Base-by-base conservation (phyloP, 2,797 vertebrate species). In the Varecia variegata region DNA sequence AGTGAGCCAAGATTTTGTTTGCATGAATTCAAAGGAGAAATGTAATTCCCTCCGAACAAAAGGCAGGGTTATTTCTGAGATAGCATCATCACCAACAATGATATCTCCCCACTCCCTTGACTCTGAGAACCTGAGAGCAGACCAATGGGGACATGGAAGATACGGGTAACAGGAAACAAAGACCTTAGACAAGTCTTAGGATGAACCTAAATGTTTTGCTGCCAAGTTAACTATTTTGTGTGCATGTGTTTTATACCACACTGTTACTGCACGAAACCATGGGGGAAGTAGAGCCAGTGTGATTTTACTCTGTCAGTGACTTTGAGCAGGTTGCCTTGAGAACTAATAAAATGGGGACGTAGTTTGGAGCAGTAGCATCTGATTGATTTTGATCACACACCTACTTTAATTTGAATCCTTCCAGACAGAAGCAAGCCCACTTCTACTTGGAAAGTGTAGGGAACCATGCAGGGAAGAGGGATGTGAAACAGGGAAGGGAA, bases 1-100 rank as follows among this genome's bases (percentile, higher is more conserved):
- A 92, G 23, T 27, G 70, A 86, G 68, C 35, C 45, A 68, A 65
- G 67, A 58, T 85, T 97, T 97, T 73, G 79, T 90, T 94, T 96
- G 50, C 9, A 45, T 74, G 43, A 84, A 90, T 91, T 83, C 71
- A 70, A 40, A 88, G 23, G 60, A 92, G 32, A 67, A 77, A 74
- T 67, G 21, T 43, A 43, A 73, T 74, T 67, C 27, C 52, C 38
- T 52, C 18, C 25, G 71, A 74, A 74, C 30, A 43, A 76, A 60
- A n/a, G 6, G 15, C 71, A 60, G 40, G 4, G 21, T 54, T 74
- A n/a, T 94, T 93, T 89, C 47, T 92, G 82, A 68, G 82, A 62
- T n/a, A 45, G 17, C 21, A 7, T 74, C n/a, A n/a, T 95, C 38
- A 40, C 23, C 43, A n/a, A 15, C 9, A 18, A 18, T 21, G 6